Evolutionary conservation across 1,140 invertebrate species (phyloP).

Genomic region (Calliphora vicina): DNA sequence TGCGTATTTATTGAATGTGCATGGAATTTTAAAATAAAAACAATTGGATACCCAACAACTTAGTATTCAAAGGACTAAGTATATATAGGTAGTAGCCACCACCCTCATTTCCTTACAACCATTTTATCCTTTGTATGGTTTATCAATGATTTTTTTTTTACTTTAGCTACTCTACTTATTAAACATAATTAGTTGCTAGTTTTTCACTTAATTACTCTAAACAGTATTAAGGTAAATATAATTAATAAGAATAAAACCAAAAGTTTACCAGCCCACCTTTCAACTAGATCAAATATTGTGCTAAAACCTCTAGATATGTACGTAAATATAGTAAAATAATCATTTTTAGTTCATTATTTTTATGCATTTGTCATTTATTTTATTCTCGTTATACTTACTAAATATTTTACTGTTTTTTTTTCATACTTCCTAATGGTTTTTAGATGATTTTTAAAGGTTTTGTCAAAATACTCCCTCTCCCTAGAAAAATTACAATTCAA

Average conservation of each 20-base stretch:
- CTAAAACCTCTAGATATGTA: no score
- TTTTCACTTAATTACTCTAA: not conserved
- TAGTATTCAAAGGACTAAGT: no score
- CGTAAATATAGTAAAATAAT: no score
- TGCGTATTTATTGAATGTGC: not conserved
- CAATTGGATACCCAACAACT: not conserved
- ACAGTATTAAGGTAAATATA: not conserved
- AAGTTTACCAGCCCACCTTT: not conserved
- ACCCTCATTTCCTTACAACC: no score
- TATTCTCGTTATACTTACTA: not conserved
- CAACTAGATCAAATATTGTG: not conserved
- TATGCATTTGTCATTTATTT: not conserved
- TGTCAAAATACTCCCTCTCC: not conserved
- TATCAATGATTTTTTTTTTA: not conserved
- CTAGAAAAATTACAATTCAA: not conserved
- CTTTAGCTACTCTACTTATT: not conserved
- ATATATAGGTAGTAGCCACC: no score
- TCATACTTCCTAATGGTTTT: not conserved
- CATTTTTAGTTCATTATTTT: not conserved
- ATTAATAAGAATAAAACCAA: not conserved
- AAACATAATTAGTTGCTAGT: not conserved
- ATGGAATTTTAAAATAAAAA: not conserved
- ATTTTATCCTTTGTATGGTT: not conserved
- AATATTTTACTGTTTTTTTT: no score
- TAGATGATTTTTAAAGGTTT: not conserved